Evolutionary conservation across 2,113 vertebrate species (phyloP).

Genomic region (Trinectes maculatus): DNA sequence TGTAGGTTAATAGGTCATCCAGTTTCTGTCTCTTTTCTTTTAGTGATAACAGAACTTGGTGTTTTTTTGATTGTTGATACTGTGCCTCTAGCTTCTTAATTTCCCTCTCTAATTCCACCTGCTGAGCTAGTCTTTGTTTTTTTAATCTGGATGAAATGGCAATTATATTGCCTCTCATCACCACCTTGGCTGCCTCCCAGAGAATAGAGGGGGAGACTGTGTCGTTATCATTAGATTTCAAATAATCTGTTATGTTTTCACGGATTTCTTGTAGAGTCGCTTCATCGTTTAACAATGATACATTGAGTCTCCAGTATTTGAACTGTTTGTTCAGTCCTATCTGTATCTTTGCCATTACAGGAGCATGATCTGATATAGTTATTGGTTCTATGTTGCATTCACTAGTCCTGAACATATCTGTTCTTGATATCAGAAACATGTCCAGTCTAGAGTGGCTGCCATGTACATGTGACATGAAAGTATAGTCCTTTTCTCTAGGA

Average conservation of each 20-base stretch:
- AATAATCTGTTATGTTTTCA: neutral
- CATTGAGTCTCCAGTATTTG: neutral
- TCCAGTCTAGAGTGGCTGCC: neutral
- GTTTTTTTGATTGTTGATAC: neutral
- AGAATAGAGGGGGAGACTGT: neutral
- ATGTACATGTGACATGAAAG: neutral
- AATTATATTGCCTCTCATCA: neutral
- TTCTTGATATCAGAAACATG: neutral
- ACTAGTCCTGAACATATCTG: neutral
- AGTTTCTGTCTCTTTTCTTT: too few species aligned
- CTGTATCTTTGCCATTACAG: neutral
- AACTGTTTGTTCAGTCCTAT: neutral
- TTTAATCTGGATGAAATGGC: neutral
- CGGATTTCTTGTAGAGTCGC: neutral
- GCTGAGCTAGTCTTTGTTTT: neutral
- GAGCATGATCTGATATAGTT: neutral
- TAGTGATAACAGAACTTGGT: too few species aligned
- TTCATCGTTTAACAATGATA: neutral
- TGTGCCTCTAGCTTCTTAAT: neutral
- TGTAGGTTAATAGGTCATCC: too few species aligned
- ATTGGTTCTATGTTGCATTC: neutral
- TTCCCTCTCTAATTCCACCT: neutral
- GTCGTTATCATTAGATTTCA: neutral
- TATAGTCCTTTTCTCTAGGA: neutral
- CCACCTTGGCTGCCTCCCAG: neutral